A percentile compares a stretch with the other conserved stretches of the same genome.
These are phyloP conservation scores for Callipepla squamata DNA, from an alignment of 2,113 vertebrate species.

Conservation along the genomic window DNA sequence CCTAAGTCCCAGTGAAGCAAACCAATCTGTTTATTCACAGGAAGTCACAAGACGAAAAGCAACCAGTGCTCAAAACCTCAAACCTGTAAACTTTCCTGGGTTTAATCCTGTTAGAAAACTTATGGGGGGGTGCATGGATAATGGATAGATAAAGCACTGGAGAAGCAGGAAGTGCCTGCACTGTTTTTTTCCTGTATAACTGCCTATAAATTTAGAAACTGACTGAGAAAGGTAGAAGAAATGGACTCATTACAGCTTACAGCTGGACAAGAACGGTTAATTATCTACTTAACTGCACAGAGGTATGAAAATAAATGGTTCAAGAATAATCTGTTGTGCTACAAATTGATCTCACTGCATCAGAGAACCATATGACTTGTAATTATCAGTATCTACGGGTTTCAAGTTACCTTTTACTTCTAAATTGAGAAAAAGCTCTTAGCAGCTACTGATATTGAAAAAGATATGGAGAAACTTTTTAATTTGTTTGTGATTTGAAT, in stretches of 20 bases:
- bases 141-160: background rate
- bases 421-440: background rate
- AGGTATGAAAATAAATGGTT: background rate
- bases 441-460: background rate
- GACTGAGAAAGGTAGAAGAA: background rate
- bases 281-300: background rate
- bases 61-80: background rate
- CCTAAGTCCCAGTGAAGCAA: background rate
- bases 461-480: background rate
- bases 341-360: background rate
- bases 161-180: background rate
- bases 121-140: rapidly evolving
- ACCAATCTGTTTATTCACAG: background rate
- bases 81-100: background rate
- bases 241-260: background rate
- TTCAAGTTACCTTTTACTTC: background rate
- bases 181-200: background rate
- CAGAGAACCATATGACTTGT: background rate
- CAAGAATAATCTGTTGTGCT: background rate
- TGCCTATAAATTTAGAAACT: background rate
- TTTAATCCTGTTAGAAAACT: background rate
- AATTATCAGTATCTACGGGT: background rate
- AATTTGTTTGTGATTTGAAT: background rate
- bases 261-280: background rate
- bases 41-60: background rate